Evolutionary conservation across 2,113 vertebrate genomes (phyloP).

Genomic region (Corythornis vintsioides): DNA sequence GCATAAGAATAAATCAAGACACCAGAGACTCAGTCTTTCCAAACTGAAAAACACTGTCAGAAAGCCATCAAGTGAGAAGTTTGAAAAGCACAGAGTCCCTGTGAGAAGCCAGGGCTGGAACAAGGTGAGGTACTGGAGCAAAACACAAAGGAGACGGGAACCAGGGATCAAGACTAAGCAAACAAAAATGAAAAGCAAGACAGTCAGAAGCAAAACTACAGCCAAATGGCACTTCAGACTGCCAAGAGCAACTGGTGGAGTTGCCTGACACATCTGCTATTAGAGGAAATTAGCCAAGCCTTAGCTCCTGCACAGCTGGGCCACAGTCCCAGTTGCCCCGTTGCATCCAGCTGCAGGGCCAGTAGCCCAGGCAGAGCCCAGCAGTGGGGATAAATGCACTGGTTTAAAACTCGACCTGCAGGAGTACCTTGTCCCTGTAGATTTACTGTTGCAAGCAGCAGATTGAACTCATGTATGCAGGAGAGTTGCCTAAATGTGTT

Average conservation of each 20-base stretch:
- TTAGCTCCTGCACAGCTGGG: conserved; percentile 57
- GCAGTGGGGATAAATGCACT: not conserved
- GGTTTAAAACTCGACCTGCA: not conserved
- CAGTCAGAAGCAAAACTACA: conserved; percentile 45
- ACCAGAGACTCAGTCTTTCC: not conserved
- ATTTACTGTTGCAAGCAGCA: not conserved
- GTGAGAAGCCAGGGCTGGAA: not conserved
- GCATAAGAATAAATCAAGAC: not conserved
- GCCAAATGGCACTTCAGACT: conserved; percentile 46
- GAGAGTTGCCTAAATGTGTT: not conserved
- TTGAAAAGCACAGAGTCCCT: not conserved
- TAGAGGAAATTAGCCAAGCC: conserved; percentile 47
- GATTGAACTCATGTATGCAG: not conserved
- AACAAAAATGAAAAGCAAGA: conserved; percentile 55
- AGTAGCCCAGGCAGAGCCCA: conserved; percentile 28
- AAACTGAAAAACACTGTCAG: not conserved
- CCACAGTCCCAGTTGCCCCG: conserved; percentile 21
- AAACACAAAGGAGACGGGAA: conserved; percentile 17
- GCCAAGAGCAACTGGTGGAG: conserved; percentile 63
- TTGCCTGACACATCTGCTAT: conserved; percentile 61
- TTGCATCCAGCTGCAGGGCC: conserved; percentile 55
- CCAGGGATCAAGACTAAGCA: conserved; percentile 45
- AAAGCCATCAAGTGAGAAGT: not conserved
- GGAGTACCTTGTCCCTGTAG: not conserved
- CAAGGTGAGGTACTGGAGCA: conserved; percentile 3